Percentiles rank a stretch among this genome's conserved stretches.
Evolutionary conservation across 2,797 vertebrate species (phyloP).

Genomic region (Mastacembelus armatus): DNA sequence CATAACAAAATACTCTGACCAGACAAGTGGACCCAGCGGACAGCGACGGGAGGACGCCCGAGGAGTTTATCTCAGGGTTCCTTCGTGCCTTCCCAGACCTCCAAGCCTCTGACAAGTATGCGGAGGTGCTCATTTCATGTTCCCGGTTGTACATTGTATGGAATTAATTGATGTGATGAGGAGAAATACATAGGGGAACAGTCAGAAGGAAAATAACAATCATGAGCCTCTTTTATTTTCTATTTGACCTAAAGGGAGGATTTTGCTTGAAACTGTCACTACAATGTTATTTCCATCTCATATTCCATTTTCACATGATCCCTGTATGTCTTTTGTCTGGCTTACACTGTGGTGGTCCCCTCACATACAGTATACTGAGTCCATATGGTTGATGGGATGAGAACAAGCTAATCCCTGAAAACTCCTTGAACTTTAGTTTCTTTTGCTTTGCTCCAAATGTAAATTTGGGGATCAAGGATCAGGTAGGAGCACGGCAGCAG

Average conservation of each 20-base stretch:
- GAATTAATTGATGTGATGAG: too few species aligned
- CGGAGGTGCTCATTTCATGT: too few species aligned
- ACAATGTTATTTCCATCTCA: slow-evolving; percentile 10
- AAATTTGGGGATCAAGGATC: slow-evolving; percentile 60
- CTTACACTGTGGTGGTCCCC: slow-evolving; percentile 3
- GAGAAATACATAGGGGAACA: too few species aligned
- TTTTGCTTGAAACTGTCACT: slow-evolving; percentile 13
- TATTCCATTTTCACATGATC: slow-evolving; percentile 42
- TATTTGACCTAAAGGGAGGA: slow-evolving; percentile 22
- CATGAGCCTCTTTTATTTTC: slow-evolving; percentile 17
- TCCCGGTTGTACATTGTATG: too few species aligned
- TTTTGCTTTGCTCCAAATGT: slow-evolving; percentile 56
- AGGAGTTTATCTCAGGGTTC: too few species aligned
- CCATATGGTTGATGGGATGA: slow-evolving; percentile 55
- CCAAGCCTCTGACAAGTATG: too few species aligned
- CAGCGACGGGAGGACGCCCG: too few species aligned
- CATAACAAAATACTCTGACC: too few species aligned
- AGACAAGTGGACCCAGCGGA: too few species aligned
- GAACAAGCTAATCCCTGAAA: slow-evolving; percentile 46
- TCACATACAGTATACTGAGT: slow-evolving; percentile 28
- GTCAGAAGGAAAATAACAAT: slow-evolving; percentile 8
- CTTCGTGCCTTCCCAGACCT: too few species aligned
- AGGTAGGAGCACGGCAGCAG: slow-evolving; percentile 58
- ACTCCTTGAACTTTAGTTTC: slow-evolving; percentile 51
- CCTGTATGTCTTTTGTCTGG: slow-evolving; percentile 22